A percentile compares a stretch with the other conserved stretches of the same genome.
Conservation (phyloP, 2,888 invertebrate genomes). For the Coronaproctus castanopsis region DNA sequence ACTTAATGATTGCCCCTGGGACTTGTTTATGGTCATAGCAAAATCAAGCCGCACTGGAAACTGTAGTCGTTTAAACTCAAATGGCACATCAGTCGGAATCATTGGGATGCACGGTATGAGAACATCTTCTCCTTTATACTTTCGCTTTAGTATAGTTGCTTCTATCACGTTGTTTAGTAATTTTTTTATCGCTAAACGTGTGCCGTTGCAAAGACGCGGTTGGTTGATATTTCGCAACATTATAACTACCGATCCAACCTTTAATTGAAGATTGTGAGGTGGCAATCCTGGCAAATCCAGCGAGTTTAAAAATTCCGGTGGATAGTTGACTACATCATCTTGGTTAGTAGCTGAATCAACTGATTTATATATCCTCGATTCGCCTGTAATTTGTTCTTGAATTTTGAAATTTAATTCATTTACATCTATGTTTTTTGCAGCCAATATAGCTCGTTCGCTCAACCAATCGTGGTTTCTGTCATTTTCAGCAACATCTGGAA, state of each 20-base stretch:
- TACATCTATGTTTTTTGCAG: background rate
- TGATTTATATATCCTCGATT: background rate
- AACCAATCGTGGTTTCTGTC: background rate
- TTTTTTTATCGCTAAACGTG: background rate
- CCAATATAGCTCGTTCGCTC: background rate
- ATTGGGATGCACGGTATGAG: too few relatives aligned
- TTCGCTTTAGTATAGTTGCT: too few relatives aligned
- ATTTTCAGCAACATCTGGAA: background rate
- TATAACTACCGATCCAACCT: background rate
- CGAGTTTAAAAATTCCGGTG: background rate
- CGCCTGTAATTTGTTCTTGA: background rate
- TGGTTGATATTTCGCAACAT: background rate
- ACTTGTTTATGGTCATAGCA: too few relatives aligned
- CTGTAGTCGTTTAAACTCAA: conserved; percentile 21
- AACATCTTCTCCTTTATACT: too few relatives aligned
- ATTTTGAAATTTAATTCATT: background rate
- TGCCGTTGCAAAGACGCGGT: background rate
- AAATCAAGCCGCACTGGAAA: conserved; percentile 22
- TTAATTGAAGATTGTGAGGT: background rate
- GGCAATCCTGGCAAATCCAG: background rate
- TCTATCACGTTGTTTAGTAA: background rate
- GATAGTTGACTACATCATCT: background rate
- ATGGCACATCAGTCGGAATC: conserved; percentile 22
- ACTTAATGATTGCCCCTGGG: too few relatives aligned
- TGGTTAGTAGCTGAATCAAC: background rate